Conservation (phyloP, 2,113 vertebrate genomes). For the Lasiurus cinereus region DNA sequence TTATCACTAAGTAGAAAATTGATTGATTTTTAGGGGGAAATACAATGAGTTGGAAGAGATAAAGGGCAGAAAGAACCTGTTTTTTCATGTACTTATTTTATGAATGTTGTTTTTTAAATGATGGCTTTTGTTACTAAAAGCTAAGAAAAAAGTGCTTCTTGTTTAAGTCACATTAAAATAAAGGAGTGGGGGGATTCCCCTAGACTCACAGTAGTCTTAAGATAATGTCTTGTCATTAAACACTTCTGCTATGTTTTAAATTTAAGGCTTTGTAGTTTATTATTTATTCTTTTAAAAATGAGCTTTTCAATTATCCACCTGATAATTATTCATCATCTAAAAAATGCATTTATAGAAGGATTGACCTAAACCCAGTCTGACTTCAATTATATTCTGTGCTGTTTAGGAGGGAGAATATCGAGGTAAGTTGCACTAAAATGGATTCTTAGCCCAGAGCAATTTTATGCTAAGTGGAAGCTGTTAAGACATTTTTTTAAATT, state of each 20-base stretch:
- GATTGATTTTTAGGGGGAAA: neutral
- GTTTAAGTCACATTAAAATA: neutral
- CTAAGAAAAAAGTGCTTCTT: neutral
- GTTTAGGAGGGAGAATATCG: neutral
- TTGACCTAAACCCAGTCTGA: conserved; percentile 9
- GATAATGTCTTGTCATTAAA: neutral
- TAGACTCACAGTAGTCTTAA: neutral
- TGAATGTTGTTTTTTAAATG: neutral
- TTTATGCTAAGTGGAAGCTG: conserved; percentile 11
- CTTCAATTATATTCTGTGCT: neutral
- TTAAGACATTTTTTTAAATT: conserved; percentile 46
- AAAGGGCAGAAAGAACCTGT: neutral
- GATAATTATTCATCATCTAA: neutral
- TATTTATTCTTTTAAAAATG: conserved; percentile 29
- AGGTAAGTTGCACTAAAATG: neutral
- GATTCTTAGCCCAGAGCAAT: neutral
- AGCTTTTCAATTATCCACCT: conserved; percentile 20
- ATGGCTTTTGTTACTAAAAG: neutral
- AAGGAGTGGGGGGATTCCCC: neutral
- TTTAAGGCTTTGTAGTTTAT: conserved; percentile 15
- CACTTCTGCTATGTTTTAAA: conserved; percentile 10
- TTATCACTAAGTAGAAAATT: conserved; percentile 2
- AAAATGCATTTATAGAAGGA: conserved; percentile 16
- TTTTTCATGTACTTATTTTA: neutral
- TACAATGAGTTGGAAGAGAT: neutral